Base-by-base conservation (phyloP, 2,797 vertebrate species). In the Pantherophis vulpinus region DNA sequence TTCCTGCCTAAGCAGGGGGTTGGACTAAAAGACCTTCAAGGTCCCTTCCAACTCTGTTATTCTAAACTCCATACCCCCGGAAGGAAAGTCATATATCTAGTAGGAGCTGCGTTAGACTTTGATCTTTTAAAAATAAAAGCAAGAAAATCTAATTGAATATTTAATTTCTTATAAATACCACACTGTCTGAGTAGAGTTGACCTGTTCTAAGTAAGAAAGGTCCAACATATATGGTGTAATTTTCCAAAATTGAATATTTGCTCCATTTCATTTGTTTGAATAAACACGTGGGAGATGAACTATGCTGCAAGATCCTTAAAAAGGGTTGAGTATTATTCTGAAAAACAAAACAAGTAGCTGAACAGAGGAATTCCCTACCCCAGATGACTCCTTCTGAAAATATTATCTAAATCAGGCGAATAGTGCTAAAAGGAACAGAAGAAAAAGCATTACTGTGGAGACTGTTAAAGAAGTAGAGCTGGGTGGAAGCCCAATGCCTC, bases 171-270 rank as follows among this genome's bases (percentile, higher is more conserved):
- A 54, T 96, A 97, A 97, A 83, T 94, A 93, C 70, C 91, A 89
- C 95, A 95, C 94, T 97, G 96, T 94, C 92, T 94, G 97, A 97
- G 96, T 87, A 94, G 88, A 96, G 94, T 91, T 97, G 96, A 97
- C 94, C 95, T 95, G 96, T 97, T 97, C 97, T 92, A 96, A 87
- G 95, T 95, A 96, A 96, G 95, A 91, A 95, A 95, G 92, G 63
- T 95, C 97, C 96, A 96, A 96, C 93, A 3, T 6, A 59, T 37
- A 37, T 37, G 37, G 37, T 37, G 94, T 94, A 94, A 95, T 96
- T 93, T 91, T 96, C 94, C 98, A 94, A 96, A 97, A 95, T 97
- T 96, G 95, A 95, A 96, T 97, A 97, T 97, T 97, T 97, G 94
- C 93, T 74, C 89, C 74, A 74, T 58, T 94, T 96, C 95, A 95